These are phyloP conservation scores for Caenorhabditis parvicauda DNA, from an alignment of 2,888 invertebrate species.

Conservation along the genomic window DNA sequence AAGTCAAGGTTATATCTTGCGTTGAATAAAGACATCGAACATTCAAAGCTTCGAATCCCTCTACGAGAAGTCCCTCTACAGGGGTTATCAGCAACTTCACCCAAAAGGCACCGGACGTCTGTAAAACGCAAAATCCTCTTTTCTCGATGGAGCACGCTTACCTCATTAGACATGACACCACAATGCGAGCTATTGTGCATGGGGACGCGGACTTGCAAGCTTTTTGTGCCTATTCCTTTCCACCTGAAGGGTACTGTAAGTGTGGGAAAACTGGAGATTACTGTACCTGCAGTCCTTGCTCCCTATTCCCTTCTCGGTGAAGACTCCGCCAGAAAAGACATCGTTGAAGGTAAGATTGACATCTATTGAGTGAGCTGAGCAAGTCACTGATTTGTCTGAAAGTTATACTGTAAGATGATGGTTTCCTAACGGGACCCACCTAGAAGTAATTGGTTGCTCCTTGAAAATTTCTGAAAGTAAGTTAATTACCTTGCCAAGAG, in stretches of 20 bases:
- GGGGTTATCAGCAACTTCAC: conserved; percentile 49
- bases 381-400: conserved; percentile 43
- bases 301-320: conserved; percentile 40
- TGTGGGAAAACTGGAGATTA: not conserved
- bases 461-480: too few species aligned
- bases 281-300: conserved; percentile 7
- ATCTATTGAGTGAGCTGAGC: conserved; percentile 41
- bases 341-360: conserved; percentile 35
- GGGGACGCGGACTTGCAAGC: conserved; percentile 35
- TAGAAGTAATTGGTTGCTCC: not conserved
- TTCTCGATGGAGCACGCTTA: too few species aligned
- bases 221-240: conserved; percentile 39
- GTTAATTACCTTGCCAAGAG: too few species aligned
- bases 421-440: not conserved
- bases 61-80: conserved; percentile 50
- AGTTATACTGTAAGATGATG: not conserved
- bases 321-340: conserved; percentile 43
- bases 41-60: conserved; percentile 48
- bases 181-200: conserved; percentile 42
- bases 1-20: conserved; percentile 52
- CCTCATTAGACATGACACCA: conserved; percentile 35
- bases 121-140: conserved; percentile 1
- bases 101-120: conserved; percentile 39
- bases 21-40: conserved; percentile 51
- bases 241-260: conserved; percentile 22